These are phyloP conservation scores for Neodon shergylaensis DNA, from an alignment of 2,113 vertebrate species.

Conservation along the genomic window DNA sequence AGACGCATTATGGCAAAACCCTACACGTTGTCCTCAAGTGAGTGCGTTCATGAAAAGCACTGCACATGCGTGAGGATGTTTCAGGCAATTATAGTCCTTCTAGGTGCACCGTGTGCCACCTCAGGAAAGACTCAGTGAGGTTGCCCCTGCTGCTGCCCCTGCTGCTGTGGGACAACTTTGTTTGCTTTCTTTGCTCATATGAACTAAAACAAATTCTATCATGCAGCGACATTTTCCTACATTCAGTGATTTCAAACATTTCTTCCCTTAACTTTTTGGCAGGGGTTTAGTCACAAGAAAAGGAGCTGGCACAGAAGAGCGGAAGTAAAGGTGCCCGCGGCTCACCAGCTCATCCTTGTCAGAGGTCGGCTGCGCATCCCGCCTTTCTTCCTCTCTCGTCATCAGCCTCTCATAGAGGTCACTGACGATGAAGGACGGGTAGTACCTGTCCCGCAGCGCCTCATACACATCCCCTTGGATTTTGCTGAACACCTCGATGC, in stretches of 20 bases:
- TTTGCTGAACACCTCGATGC: slow-evolving; percentile 94
- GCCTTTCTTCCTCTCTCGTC: slow-evolving; percentile 90
- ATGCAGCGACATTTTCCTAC: background rate
- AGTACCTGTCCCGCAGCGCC: slow-evolving; percentile 95
- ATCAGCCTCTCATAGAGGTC: slow-evolving; percentile 95
- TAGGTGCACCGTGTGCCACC: background rate
- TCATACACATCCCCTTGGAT: slow-evolving; percentile 94
- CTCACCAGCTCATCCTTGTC: slow-evolving; percentile 93
- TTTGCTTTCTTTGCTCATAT: background rate
- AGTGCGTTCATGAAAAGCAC: background rate
- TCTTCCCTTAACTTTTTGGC: background rate
- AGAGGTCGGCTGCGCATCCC: slow-evolving; percentile 86
- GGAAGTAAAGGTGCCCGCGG: background rate
- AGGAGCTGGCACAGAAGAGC: background rate
- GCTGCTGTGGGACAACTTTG: background rate
- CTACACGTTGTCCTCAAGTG: background rate
- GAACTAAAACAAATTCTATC: background rate
- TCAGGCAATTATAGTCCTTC: accelerated
- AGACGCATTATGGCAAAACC: background rate
- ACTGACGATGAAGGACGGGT: slow-evolving; percentile 97
- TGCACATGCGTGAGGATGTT: background rate
- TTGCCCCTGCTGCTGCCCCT: background rate
- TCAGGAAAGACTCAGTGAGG: background rate
- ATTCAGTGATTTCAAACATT: too few relatives aligned
- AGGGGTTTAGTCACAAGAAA: background rate